Percentiles rank a stretch among this genome's conserved stretches.
Conservation (phyloP, 2,888 invertebrate genomes). For the Lasioglossum villosulum region DNA sequence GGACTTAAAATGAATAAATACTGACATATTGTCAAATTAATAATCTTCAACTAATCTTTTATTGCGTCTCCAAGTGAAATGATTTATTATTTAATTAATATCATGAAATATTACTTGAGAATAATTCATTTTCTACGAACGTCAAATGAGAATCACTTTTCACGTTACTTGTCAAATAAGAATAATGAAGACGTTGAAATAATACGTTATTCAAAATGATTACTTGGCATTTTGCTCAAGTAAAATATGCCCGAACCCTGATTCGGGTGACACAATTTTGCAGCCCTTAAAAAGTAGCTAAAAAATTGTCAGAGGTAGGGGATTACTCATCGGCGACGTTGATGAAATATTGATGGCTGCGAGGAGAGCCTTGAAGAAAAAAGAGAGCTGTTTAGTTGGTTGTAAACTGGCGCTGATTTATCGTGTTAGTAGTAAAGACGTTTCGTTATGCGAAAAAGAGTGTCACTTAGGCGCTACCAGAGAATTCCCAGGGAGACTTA, state of each 20-base stretch:
- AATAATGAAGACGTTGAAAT: too few species aligned
- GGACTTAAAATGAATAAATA: too few species aligned
- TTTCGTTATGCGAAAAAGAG: constrained; percentile 40
- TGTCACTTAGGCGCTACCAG: constrained; percentile 13
- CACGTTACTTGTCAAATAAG: too few species aligned
- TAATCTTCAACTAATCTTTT: too few species aligned
- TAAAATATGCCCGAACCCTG: background rate
- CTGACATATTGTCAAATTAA: too few species aligned
- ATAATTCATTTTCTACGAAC: too few species aligned
- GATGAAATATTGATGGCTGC: background rate
- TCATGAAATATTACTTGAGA: too few species aligned
- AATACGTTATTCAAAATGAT: too few species aligned
- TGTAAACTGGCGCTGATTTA: constrained; percentile 41
- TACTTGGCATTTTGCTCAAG: too few species aligned
- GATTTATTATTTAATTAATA: too few species aligned
- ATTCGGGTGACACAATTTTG: background rate
- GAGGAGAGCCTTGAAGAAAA: background rate
- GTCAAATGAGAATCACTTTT: too few species aligned
- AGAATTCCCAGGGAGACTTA: constrained; percentile 25
- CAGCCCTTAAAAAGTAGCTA: background rate
- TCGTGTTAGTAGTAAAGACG: constrained; percentile 18
- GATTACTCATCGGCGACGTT: background rate
- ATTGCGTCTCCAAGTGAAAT: too few species aligned
- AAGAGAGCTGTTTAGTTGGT: constrained; percentile 13
- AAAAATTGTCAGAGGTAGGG: background rate